Base-by-base conservation (phyloP, 2,113 vertebrate species). In the Gallinago jamesoni region DNA sequence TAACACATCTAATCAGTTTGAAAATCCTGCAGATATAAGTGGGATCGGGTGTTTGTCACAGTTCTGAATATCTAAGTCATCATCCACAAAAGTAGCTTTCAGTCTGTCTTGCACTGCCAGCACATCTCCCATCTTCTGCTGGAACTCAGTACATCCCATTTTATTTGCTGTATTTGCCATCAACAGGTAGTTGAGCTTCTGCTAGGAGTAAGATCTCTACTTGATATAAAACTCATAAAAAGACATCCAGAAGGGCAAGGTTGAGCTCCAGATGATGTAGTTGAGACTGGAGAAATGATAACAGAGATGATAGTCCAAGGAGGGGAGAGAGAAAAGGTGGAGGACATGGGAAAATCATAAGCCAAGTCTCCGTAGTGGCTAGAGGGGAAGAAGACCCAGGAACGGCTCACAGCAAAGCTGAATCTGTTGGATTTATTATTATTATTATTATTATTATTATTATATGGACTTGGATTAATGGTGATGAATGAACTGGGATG, bases 331-430 rank as follows among this genome's bases (percentile, higher is more conserved):
- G 16, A n/a, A n/a, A 52, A 8, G 18, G 4, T 37, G 74, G 41
- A 82, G 31, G 66, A 63, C 56, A 25, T 3, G 0, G 27, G 9
- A 79, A 59, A 15, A 30, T 83, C 53, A 20, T 1, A 18, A 67
- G 17, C 35, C 33, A 47, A 27, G 16, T 20, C 41, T 53, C n/a
- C 0, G 0, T 10, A 4, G 4, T 15, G 15, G 25, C 31, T 62
- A 48, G 33, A 82, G 53, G 81, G 8, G 35, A 66, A 70, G 17
- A 19, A 55, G 37, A 74, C 8, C 14, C 48, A 74, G 35, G 37
- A 27, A 41, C 1, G 6, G 9, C 12, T 73, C 55, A 73, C 37
- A 62, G 30, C 19, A 75, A 82, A 63, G 16, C 41, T 28, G 21
- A 53, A 35, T 14, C 31, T 45, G 14, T 28, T 41, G 18, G 37